These are phyloP conservation scores for Melipona bicolor DNA, from an alignment of 2,888 invertebrate species.

Conservation along the genomic window DNA sequence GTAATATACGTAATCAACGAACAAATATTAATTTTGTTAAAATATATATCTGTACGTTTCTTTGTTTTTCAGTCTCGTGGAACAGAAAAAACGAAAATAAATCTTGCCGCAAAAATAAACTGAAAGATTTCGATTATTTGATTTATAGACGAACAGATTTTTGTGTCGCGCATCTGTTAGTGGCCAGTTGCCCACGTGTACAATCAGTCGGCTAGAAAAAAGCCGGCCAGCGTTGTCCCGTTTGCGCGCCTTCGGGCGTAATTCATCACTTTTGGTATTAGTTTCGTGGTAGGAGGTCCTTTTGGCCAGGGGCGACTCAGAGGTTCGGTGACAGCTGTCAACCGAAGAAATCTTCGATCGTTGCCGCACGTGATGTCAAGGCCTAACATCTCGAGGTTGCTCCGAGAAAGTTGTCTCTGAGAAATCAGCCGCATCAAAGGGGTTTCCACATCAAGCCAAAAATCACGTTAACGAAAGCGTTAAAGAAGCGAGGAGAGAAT, in stretches of 20 bases:
- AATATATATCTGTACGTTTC: too few relatives aligned
- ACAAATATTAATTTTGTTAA: too few relatives aligned
- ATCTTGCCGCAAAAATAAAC: neutral
- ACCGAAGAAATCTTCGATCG: slow-evolving; percentile 39
- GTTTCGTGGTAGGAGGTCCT: slow-evolving; percentile 56
- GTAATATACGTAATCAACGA: too few relatives aligned
- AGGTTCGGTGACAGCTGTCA: slow-evolving; percentile 74
- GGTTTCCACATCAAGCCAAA: neutral
- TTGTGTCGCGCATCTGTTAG: slow-evolving; percentile 35
- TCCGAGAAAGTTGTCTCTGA: neutral
- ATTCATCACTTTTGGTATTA: slow-evolving; percentile 59
- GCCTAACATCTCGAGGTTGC: neutral
- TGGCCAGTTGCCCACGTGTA: neutral
- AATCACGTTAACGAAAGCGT: neutral
- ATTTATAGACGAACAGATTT: neutral
- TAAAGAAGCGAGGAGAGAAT: neutral
- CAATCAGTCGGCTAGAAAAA: slow-evolving; percentile 34
- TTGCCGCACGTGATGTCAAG: neutral
- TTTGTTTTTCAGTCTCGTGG: too few relatives aligned
- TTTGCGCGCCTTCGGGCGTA: slow-evolving; percentile 48
- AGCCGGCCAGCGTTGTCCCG: slow-evolving; percentile 21
- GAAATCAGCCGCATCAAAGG: neutral
- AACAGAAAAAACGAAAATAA: neutral
- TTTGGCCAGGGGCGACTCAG: slow-evolving; percentile 65
- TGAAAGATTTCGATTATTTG: neutral